Conservation (phyloP, 2,113 vertebrate genomes). For the Urocolius indicus region DNA sequence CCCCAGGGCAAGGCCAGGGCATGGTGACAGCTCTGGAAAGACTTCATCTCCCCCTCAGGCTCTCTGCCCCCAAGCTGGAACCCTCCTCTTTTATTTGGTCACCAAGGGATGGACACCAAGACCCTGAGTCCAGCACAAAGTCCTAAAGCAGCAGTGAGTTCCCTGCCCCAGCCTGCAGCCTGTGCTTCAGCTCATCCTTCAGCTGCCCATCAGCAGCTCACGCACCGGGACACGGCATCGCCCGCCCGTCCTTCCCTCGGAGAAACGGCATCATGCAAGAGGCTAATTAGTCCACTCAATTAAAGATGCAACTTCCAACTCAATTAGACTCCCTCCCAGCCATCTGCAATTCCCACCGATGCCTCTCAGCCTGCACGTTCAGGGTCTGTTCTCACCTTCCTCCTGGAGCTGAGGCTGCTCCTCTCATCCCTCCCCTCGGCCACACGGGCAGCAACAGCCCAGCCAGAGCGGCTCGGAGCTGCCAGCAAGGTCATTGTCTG, state of each 20-base stretch:
- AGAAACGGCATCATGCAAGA: not conserved
- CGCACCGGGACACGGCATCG: rapidly evolving
- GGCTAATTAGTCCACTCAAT: conserved; percentile 8
- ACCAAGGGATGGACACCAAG: not conserved
- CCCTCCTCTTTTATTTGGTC: rapidly evolving
- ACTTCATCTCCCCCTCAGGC: not conserved
- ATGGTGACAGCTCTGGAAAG: not conserved
- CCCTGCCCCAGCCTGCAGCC: not conserved
- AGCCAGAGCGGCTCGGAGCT: rapidly evolving
- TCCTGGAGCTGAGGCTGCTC: rapidly evolving
- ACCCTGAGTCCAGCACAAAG: not conserved
- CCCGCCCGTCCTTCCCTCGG: not conserved
- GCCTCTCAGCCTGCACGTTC: rapidly evolving
- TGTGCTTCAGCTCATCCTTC: not conserved
- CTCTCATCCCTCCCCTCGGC: not conserved
- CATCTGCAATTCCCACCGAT: not conserved
- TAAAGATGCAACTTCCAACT: conserved; percentile 22
- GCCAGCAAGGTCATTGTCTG: not conserved
- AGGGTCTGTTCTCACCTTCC: not conserved
- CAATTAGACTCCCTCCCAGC: not conserved
- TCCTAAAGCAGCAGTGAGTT: not conserved
- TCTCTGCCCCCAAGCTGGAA: not conserved
- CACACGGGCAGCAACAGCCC: not conserved
- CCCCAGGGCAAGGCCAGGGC: not conserved
- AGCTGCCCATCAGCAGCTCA: not conserved